Evolutionary conservation across 2,113 vertebrate species (phyloP).

Genomic region (Bubalus kerabau): DNA sequence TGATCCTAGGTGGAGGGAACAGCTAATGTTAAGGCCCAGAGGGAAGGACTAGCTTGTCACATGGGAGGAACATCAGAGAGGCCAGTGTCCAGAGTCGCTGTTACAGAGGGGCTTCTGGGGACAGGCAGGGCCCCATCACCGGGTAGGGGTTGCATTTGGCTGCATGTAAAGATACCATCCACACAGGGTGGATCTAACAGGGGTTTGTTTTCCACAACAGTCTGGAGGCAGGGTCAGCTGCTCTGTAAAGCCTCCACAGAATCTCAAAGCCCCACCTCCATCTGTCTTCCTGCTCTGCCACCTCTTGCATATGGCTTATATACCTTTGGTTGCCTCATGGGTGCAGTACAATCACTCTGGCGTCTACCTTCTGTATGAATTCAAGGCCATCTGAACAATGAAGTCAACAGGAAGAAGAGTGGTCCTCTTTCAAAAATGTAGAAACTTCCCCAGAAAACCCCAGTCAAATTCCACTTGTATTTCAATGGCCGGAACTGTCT

Average conservation of each 20-base stretch:
- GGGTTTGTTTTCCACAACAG: not conserved
- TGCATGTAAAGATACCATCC: not conserved
- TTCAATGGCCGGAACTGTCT: not conserved
- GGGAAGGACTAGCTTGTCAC: not conserved
- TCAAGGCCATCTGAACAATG: not conserved
- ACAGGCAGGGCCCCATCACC: fast-evolving
- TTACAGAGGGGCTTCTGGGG: not conserved
- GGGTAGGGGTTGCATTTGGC: not conserved
- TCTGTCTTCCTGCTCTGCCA: not conserved
- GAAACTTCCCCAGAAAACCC: not conserved
- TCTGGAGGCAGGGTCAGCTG: not conserved
- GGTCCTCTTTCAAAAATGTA: not conserved
- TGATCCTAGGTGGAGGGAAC: fast-evolving
- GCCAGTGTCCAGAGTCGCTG: not conserved
- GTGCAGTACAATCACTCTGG: not conserved
- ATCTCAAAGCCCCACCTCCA: not conserved
- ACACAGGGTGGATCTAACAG: not conserved
- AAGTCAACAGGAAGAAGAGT: not conserved
- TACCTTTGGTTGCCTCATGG: not conserved
- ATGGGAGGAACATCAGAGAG: not conserved
- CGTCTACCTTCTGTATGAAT: not conserved
- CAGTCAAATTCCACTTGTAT: not conserved
- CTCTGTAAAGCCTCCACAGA: not conserved
- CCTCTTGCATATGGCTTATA: no score
- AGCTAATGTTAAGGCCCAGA: not conserved